These are phyloP conservation scores for Hypomesus transpacificus DNA, from an alignment of 2,113 vertebrate genomes.

Conservation along the genomic window DNA sequence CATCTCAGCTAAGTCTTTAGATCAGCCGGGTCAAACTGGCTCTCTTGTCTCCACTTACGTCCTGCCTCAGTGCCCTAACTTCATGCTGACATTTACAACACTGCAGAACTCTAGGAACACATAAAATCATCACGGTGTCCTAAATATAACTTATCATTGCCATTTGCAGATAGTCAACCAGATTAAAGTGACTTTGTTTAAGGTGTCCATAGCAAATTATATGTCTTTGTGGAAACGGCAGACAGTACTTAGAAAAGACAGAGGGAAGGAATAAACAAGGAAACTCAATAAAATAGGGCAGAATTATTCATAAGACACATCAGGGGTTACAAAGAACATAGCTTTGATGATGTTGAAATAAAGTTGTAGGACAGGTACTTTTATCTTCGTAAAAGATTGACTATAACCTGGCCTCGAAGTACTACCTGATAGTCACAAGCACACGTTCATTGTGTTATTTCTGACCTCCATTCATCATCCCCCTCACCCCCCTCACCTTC, in stretches of 20 bases:
- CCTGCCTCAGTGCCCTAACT: background rate
- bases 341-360: too few relatives aligned
- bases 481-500: background rate
- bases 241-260: background rate
- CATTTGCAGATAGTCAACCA: background rate
- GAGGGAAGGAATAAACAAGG: background rate
- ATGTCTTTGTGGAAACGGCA: background rate
- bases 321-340: too few relatives aligned
- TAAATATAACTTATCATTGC: conserved; percentile 1
- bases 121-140: background rate
- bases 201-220: background rate
- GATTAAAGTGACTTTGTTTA: background rate
- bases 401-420: too few relatives aligned
- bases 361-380: too few relatives aligned
- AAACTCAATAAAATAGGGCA: background rate
- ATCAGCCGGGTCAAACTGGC: conserved; percentile 31
- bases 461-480: background rate
- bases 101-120: background rate
- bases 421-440: too few relatives aligned
- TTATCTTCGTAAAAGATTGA: too few relatives aligned
- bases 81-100: conserved; percentile 25
- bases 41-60: conserved; percentile 5
- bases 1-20: conserved; percentile 40
- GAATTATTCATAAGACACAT: too few relatives aligned
- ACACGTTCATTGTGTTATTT: background rate